Evolutionary conservation across 1,140 invertebrate genomes (phyloP), one percentile per base, ranked within the genome.

Genomic region (Listronotus oregonensis): DNA sequence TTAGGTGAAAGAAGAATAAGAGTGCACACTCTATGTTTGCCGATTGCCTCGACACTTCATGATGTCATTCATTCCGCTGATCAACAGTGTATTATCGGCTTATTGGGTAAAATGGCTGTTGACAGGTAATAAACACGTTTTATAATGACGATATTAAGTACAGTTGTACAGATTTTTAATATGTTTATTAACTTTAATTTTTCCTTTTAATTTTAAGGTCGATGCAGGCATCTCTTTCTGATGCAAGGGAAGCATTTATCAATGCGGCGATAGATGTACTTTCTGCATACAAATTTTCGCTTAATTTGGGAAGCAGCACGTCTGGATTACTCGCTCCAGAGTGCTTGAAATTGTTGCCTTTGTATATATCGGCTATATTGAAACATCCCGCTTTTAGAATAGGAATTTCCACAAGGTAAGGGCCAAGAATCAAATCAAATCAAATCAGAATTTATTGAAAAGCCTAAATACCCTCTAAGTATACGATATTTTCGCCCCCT

Each of bases 51-150:
- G 18, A 94, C 88, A 72, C 76, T 98, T 42, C 84, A 87, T 3
- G 96, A 98, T 71, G 85, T 99, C 12, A 85, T 97, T 71, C 86
- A 92, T 74, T 86, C 90, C 10, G 97, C 96, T n/a, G 97, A 99
- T 81, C 92, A 97, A 74, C 91, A 98, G 77, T 94, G 94, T 52
- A 96, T 99, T 65, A 84, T 96, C 40, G 93, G 93, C 42, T 80
- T 99, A 47, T 82, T 99, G 18, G 87, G 92, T 1, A 98, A 98
- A 87, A 98, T 99, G 95, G 94, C 95, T 71, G 96, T 97, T 18
- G 97, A 99, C 79, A 60, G 64, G 64, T 66, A 51, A 47, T n/a
- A 27, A 27, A 27, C 21, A 5, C 2, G 5, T 27, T 27, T 27
- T 27, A 27, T 3, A 27, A 27, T 27, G 21, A 5, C 21, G 5